Conservation (phyloP, 2,113 vertebrate genomes). For the Oophaga pumilio region DNA sequence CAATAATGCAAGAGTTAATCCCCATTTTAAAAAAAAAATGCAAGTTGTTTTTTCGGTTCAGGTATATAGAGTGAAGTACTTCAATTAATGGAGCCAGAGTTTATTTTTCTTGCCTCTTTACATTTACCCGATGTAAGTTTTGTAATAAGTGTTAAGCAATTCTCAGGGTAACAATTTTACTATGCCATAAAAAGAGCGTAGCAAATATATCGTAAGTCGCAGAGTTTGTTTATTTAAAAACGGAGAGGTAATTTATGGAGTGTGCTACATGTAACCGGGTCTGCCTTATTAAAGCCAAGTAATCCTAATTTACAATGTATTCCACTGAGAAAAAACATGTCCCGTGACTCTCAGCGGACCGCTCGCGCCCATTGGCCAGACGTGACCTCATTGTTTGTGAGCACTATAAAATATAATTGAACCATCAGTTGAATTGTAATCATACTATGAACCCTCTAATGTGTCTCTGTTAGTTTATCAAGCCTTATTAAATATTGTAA, state of each 20-base stretch:
- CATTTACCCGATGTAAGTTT: constrained; percentile 81
- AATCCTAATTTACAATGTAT: constrained; percentile 75
- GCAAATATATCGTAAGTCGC: constrained; percentile 83
- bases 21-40: constrained; percentile 7
- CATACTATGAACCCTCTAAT: constrained; percentile 83
- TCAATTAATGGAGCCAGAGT: constrained; percentile 66
- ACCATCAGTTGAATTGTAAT: constrained; percentile 83
- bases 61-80: constrained; percentile 36
- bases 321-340: constrained; percentile 75
- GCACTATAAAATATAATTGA: constrained; percentile 84
- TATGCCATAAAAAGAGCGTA: constrained; percentile 83
- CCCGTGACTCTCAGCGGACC: constrained; percentile 71
- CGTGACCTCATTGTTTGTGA: constrained; percentile 83
- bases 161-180: constrained; percentile 85
- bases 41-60: constrained; percentile 11
- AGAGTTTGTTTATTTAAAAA: constrained; percentile 83
- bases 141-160: constrained; percentile 86
- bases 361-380: constrained; percentile 73
- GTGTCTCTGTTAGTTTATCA: constrained; percentile 76
- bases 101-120: constrained; percentile 82
- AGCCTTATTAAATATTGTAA: constrained; percentile 75
- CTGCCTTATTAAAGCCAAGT: constrained; percentile 76
- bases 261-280: constrained; percentile 80
- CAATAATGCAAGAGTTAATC: constrained; percentile 14
- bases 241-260: constrained; percentile 84